Percentiles rank a stretch among this genome's conserved stretches.
phyloP scores from a whole-genome alignment of 2,113 vertebrate genomes.

The Rhinopomastus cyanomelas region DNA sequence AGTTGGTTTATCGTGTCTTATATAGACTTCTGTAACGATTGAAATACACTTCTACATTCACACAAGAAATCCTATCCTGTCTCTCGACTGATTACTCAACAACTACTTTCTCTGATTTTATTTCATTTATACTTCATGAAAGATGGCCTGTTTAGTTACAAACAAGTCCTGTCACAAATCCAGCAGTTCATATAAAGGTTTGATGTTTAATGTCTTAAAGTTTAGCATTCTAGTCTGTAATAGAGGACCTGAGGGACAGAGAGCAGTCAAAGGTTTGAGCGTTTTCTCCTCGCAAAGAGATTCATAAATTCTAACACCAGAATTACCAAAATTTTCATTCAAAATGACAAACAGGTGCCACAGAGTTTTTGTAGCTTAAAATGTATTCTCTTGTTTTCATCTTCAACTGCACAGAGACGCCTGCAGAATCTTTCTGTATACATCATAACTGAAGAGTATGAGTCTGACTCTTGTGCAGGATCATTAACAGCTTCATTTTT shows the following conservation, averaged over 20 bases:
- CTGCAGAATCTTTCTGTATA: background rate
- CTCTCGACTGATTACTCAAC: background rate
- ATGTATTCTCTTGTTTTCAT: background rate
- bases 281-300: rapidly evolving
- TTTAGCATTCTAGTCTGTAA: background rate
- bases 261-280: background rate
- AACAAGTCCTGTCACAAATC: background rate
- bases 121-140: background rate
- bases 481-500: background rate
- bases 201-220: background rate
- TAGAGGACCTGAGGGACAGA: background rate
- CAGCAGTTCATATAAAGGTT: background rate
- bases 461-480: background rate
- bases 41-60: background rate
- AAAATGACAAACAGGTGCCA: background rate
- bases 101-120: background rate
- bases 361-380: background rate
- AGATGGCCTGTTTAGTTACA: background rate
- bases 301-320: background rate
- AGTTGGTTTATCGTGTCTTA: background rate
- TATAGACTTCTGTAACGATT: background rate
- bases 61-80: background rate
- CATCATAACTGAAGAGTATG: background rate
- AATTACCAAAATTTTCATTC: background rate
- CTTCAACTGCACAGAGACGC: background rate